Evolutionary conservation across 2,113 vertebrate genomes (phyloP), one percentile per base, ranked within the genome.

Genomic region (Machaerirhynchus nigripectus): DNA sequence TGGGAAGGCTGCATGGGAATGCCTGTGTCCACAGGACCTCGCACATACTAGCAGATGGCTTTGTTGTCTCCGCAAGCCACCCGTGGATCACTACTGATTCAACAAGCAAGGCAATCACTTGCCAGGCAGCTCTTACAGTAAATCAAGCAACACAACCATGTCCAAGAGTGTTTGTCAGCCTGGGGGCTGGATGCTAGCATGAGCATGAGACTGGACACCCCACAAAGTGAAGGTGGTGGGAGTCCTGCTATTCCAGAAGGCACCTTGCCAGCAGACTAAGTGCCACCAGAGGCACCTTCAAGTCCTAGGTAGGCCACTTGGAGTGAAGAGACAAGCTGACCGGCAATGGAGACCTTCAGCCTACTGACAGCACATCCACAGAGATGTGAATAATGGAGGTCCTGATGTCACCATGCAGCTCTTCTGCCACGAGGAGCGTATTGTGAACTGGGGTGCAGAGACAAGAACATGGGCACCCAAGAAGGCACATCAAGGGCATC

Each of bases 201-300:
- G 5, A 70, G n/a, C 14, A 1, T 9, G 35, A 65, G 46, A 74
- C 27, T 0, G 0, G 33, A 23, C 10, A 61, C 11, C 35, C 17
- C 64, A 57, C 20, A 4, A 85, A 71, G 11, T 28, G 37, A 87
- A 79, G 35, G 31, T 11, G 31, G 24, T 46, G 37, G 12, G 18
- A 35, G 10, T 50, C 5, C 4, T 2, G 11, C 46, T 89, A 4
- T 27, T 93, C 53, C 65, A 49, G 64, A 70, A 35, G 53, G 19
- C 53, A 73, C 44, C 33, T 64, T 63, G 64, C 59, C 60, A 47
- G 64, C 4, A 9, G 19, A 74, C 35, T 5, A 57, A 53, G 64
- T 46, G 35, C 30, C 86, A 75, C 33, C 61, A 79, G 60, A 90
- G 30, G 46, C 42, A 61, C 52, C 77, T 70, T 74, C 77, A 81